Percentiles rank a stretch among this genome's conserved stretches.
Evolutionary conservation across 2,113 vertebrate genomes (phyloP).

Genomic region (Gymnocephalus cernua): DNA sequence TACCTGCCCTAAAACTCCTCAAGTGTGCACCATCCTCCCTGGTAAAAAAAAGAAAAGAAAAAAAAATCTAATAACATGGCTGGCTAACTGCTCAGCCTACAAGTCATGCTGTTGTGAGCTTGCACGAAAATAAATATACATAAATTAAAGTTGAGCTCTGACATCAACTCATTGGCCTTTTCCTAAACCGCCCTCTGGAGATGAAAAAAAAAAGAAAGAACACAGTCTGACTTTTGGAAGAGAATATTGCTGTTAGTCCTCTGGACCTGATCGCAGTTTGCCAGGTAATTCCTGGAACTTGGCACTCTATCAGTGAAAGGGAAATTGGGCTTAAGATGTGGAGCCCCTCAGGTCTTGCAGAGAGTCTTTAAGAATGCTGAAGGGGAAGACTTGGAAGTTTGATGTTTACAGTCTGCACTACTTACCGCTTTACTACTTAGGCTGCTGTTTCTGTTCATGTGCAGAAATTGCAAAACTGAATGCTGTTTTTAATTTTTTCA

Average conservation of each 20-base stretch:
- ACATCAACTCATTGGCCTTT: constrained; percentile 68
- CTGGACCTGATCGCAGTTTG: constrained; percentile 60
- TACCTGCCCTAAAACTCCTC: constrained; percentile 48
- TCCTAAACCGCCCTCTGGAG: constrained; percentile 56
- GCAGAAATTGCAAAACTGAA: constrained; percentile 9
- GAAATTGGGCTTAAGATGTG: constrained; percentile 68
- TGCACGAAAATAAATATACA: constrained; percentile 75
- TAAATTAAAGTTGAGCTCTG: constrained; percentile 77
- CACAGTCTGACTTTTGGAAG: constrained; percentile 51
- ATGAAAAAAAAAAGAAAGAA: constrained; percentile 47
- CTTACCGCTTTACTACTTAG: constrained; percentile 1
- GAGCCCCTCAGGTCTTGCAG: constrained; percentile 52
- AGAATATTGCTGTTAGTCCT: constrained; percentile 72
- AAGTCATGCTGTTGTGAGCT: constrained; percentile 77
- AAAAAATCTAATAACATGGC: constrained; percentile 82
- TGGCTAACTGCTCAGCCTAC: constrained; percentile 79
- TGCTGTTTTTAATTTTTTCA: background rate
- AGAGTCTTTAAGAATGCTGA: constrained; percentile 51
- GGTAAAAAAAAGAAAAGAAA: constrained; percentile 61
- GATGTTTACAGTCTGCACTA: constrained; percentile 27
- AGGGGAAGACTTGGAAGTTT: constrained; percentile 50
- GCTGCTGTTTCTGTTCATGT: background rate
- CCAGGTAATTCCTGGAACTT: constrained; percentile 72
- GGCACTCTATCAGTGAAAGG: constrained; percentile 64
- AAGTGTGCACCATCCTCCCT: constrained; percentile 40